Evolutionary conservation across 64 coral and sea anemone species (phyloP).

Genomic region (Porites lutea): DNA sequence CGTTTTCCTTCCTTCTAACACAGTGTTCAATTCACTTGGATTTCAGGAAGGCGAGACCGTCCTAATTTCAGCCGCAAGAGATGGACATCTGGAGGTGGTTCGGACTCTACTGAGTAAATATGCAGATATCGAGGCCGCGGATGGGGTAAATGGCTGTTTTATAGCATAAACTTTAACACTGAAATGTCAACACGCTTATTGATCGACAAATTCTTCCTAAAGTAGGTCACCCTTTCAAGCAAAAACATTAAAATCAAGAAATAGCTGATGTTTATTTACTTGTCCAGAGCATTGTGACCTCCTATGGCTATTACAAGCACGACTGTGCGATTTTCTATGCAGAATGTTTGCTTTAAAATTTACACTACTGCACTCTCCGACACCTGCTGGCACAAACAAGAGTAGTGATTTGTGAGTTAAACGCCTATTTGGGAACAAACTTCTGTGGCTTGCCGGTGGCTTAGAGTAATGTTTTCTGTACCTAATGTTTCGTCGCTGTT

Average conservation of each 20-base stretch:
- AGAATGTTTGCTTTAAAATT: neutral
- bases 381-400: too few relatives aligned
- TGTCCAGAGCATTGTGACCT: neutral
- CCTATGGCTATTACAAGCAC: neutral
- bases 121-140: conserved; percentile 82
- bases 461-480: neutral
- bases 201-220: neutral
- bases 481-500: too few relatives aligned
- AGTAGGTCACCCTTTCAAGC: neutral
- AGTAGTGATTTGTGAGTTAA: too few relatives aligned
- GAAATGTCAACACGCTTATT: too few relatives aligned
- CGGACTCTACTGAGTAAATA: conserved; percentile 91
- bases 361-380: too few relatives aligned
- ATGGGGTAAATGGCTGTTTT: conserved; percentile 61
- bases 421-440: too few relatives aligned
- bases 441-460: neutral
- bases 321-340: conserved; percentile 6
- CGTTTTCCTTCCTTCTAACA: too few relatives aligned
- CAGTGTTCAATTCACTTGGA: neutral
- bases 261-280: neutral
- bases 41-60: conserved; percentile 94
- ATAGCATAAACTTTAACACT: too few relatives aligned
- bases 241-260: neutral
- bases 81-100: conserved; percentile 94
- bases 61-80: conserved; percentile 89